Base-by-base conservation (phyloP, 2,113 vertebrate genomes). In the Camelus dromedarius region DNA sequence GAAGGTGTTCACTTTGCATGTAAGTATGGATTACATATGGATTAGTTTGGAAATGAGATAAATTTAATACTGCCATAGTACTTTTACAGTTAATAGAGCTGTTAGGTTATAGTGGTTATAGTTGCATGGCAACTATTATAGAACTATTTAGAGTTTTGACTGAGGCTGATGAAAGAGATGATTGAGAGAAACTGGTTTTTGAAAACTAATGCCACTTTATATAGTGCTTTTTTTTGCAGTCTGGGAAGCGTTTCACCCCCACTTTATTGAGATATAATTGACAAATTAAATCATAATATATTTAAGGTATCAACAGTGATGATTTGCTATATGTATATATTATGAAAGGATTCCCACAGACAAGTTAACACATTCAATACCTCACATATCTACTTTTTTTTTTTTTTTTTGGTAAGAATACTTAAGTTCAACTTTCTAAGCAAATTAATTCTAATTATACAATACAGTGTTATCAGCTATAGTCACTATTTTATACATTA, bases 1-100 rank as follows among this genome's bases (percentile, higher is more conserved):
- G 46, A 85, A 56, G 4, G 28, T 89, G 5, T 92, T 79, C 22
- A n/a, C 15, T 89, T 89, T 89, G 54, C 35, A n/a, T 77, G 35
- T 73, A 79, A 66, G 22, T 76, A n/a, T 48, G 28, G 56, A 32
- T 60, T 66, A 93, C 32, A 30, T 60, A 35, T 24, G 50, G 75
- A 35, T 79, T 56, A 35, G 76, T 54, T 82, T 64, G 58, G 46
- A 93, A 96, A 87, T 1, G n/a, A 77, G 28, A 83, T 87, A 56
- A 58, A 66, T 90, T 91, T 95, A 93, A 54, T 69, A 46, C 70
- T 96, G 22, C n/a, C 26, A 42, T 54, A n/a, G 30, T 82, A 30
- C 32, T 90, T 10, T 77, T 95, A 80, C 38, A 72, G n/a, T 75
- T 95, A 87, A 70, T 77, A 67, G 62, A 32, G 19, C 35, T 89